These are phyloP conservation scores for Polylopha cassiicola DNA, from an alignment of 2,888 invertebrate genomes.

Conservation along the genomic window DNA sequence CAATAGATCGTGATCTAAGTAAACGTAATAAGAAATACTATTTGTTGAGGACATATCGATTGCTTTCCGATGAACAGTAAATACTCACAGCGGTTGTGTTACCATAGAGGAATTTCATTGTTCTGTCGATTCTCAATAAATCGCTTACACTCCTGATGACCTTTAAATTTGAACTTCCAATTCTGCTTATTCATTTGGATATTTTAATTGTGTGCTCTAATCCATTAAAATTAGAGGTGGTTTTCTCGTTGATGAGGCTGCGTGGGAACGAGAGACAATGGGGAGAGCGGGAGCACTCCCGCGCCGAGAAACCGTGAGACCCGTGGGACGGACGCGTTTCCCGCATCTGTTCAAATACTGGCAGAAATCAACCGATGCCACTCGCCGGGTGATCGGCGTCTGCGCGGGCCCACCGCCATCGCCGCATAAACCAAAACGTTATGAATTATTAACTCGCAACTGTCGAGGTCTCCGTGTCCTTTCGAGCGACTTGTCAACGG, in stretches of 20 bases:
- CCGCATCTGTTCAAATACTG: slow-evolving; percentile 33
- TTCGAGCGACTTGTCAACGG: slow-evolving; percentile 10
- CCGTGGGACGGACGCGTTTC: slow-evolving; percentile 35
- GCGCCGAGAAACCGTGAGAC: slow-evolving; percentile 56
- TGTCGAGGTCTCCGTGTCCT: background rate
- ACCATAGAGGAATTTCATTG: too few relatives aligned
- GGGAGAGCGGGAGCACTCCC: slow-evolving; percentile 40
- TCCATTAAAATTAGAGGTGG: slow-evolving; percentile 41
- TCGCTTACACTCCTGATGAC: slow-evolving; percentile 7
- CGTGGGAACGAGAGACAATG: slow-evolving; percentile 61
- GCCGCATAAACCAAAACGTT: too few relatives aligned
- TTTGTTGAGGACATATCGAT: slow-evolving; percentile 42
- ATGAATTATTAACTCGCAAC: slow-evolving; percentile 11
- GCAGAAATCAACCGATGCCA: slow-evolving; percentile 18
- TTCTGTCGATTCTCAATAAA: slow-evolving; percentile 4
- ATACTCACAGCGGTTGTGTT: slow-evolving; percentile 3
- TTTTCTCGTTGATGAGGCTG: slow-evolving; percentile 37
- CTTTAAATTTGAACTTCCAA: slow-evolving; percentile 31
- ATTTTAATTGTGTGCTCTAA: slow-evolving; percentile 30
- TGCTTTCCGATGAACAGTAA: slow-evolving; percentile 29
- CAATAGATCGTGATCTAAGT: slow-evolving; percentile 36
- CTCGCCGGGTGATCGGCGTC: background rate
- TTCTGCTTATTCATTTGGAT: slow-evolving; percentile 1
- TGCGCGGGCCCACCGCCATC: too few relatives aligned
- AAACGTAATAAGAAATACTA: slow-evolving; percentile 43